Conservation (phyloP, 2,113 vertebrate species). For the Cyprinus carpio region DNA sequence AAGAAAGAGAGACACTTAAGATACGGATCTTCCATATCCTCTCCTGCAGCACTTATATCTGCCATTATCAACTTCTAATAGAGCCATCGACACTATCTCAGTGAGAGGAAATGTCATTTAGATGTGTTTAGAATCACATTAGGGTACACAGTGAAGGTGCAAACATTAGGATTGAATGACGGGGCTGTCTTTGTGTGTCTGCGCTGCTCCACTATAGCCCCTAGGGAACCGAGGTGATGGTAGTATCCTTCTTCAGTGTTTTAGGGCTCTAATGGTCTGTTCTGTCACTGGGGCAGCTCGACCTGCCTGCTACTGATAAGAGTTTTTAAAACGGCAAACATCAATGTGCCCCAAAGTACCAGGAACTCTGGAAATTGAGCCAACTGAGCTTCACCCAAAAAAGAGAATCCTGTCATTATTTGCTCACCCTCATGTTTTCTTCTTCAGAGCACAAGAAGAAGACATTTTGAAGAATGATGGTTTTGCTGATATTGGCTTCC, state of each 20-base stretch:
- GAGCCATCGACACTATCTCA: slow-evolving; percentile 43
- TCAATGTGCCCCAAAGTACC: background rate
- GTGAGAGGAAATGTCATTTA: slow-evolving; percentile 47
- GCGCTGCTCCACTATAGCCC: slow-evolving; percentile 17
- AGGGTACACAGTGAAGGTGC: slow-evolving; percentile 22
- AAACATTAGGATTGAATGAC: slow-evolving; percentile 14
- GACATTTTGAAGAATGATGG: background rate
- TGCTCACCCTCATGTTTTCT: background rate
- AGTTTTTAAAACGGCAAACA: slow-evolving; percentile 53
- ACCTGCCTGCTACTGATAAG: slow-evolving; percentile 73
- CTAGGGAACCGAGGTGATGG: slow-evolving; percentile 40
- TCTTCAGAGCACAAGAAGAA: background rate
- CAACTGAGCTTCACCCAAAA: background rate
- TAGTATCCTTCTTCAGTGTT: slow-evolving; percentile 62
- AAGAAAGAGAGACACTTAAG: slow-evolving; percentile 42
- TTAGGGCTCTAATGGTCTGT: slow-evolving; percentile 67
- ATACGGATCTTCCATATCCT: slow-evolving; percentile 43
- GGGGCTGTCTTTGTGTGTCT: background rate
- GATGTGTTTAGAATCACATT: slow-evolving; percentile 51
- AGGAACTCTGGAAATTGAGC: background rate
- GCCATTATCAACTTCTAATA: slow-evolving; percentile 49
- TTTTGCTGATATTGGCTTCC: background rate
- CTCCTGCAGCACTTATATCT: slow-evolving; percentile 39
- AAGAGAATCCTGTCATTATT: background rate
- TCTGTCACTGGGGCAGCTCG: slow-evolving; percentile 62